Evolutionary conservation across 2,888 invertebrate genomes (phyloP).

Genomic region (Drosophila affinis): DNA sequence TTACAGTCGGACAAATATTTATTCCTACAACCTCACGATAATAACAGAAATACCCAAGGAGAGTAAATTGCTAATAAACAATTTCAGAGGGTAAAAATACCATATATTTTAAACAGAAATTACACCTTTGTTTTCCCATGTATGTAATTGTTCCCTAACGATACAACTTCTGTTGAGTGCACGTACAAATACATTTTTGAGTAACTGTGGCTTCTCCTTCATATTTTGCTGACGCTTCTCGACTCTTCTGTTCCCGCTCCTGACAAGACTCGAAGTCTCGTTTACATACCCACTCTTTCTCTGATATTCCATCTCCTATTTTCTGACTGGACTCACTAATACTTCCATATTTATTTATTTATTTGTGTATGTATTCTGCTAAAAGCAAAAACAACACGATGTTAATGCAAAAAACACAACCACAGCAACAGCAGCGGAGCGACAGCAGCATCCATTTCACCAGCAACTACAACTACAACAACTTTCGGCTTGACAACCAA

Average conservation of each 20-base stretch:
- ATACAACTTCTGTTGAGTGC: neutral
- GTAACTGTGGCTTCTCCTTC: constrained; percentile 30
- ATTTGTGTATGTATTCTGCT: constrained; percentile 32
- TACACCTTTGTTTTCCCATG: too few species aligned
- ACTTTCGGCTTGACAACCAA: constrained; percentile 51
- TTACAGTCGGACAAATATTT: neutral
- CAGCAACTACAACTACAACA: constrained; percentile 39
- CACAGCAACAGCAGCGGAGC: constrained; percentile 31
- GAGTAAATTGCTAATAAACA: too few species aligned
- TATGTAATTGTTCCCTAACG: too few species aligned
- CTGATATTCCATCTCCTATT: constrained; percentile 10
- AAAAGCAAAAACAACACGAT: constrained; percentile 29
- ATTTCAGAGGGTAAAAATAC: too few species aligned
- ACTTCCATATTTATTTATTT: constrained; percentile 39
- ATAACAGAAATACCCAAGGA: neutral
- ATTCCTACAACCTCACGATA: neutral
- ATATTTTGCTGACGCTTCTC: constrained; percentile 37
- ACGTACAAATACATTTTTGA: constrained; percentile 37
- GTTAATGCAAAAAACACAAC: constrained; percentile 15
- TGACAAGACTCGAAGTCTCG: constrained; percentile 29
- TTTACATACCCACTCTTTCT: constrained; percentile 33
- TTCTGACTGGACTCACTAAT: constrained; percentile 26
- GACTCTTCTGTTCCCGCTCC: constrained; percentile 15
- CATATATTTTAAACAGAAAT: too few species aligned
- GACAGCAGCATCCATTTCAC: constrained; percentile 44